A percentile compares a stretch with the other conserved stretches of the same genome.
Conservation (phyloP, 2,113 vertebrate species). For the Crotalus horridus region DNA sequence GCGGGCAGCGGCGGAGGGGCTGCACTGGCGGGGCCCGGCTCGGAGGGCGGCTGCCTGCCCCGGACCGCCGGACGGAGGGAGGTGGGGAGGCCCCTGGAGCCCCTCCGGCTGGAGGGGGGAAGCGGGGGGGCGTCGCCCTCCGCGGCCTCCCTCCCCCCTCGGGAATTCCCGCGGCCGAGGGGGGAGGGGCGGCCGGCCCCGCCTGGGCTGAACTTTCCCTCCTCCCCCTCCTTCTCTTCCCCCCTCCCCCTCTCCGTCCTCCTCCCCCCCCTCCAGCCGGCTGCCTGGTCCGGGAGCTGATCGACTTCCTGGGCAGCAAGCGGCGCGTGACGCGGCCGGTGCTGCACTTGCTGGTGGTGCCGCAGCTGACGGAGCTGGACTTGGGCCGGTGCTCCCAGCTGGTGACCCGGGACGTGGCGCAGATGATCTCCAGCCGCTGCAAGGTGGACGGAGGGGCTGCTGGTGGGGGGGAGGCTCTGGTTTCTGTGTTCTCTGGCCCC, state of each 20-base stretch:
- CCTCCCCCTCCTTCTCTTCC: rapidly evolving
- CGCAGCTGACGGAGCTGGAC: conserved; percentile 73
- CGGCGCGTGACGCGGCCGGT: conserved; percentile 70
- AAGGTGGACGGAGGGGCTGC: conserved; percentile 61
- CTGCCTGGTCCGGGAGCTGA: conserved; percentile 73
- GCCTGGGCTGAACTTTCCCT: too few species aligned
- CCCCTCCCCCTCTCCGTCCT: background rate
- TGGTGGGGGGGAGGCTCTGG: background rate
- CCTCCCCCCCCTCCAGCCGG: conserved; percentile 26
- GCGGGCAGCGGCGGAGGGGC: background rate
- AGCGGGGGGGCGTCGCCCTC: too few species aligned
- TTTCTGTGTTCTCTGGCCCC: background rate
- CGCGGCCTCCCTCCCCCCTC: too few species aligned
- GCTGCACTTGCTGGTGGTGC: conserved; percentile 82
- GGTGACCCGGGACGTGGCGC: conserved; percentile 67
- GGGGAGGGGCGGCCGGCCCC: too few species aligned
- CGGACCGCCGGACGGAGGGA: too few species aligned
- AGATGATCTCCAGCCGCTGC: conserved; percentile 74
- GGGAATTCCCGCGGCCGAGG: background rate
- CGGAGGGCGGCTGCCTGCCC: too few species aligned
- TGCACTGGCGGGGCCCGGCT: too few species aligned
- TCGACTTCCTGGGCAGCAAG: conserved; percentile 62
- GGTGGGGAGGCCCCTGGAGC: too few species aligned
- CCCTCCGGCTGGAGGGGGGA: too few species aligned
- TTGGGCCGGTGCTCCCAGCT: conserved; percentile 68